Conservation (phyloP, 2,888 invertebrate species). For the Ditylenchus weischeri region DNA sequence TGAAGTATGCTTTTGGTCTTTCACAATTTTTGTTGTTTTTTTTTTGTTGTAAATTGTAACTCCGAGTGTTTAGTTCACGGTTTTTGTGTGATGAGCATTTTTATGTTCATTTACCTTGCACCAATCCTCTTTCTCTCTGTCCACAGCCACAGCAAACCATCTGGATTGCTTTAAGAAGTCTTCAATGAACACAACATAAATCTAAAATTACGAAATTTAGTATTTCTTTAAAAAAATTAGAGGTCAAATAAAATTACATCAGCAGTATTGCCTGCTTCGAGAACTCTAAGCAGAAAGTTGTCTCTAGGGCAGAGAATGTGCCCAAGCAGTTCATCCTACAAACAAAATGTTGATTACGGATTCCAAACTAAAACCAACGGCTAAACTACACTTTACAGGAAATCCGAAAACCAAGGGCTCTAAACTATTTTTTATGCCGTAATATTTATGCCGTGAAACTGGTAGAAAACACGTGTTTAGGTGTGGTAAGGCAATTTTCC, state of each 20-base stretch:
- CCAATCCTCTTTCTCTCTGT: neutral
- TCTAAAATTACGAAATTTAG: neutral
- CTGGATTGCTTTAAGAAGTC: neutral
- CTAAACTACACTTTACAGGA: no score
- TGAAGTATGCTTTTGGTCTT: no score
- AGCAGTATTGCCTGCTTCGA: neutral
- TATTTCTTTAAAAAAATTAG: neutral
- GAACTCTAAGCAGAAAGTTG: neutral
- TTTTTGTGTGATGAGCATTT: neutral
- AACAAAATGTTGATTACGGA: neutral
- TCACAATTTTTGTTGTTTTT: no score
- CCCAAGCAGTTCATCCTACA: conserved; percentile 5
- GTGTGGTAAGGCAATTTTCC: no score
- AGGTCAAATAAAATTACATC: neutral
- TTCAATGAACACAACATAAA: conserved; percentile 10
- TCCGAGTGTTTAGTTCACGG: no score
- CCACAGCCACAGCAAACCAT: conserved; percentile 11
- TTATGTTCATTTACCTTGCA: neutral
- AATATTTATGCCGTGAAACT: no score
- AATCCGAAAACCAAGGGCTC: no score
- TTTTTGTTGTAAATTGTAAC: no score
- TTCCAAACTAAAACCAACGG: no score
- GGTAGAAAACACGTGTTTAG: no score
- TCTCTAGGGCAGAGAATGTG: neutral
- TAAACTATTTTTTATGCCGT: no score